Evolutionary conservation across 1,140 invertebrate species (phyloP).

Genomic region (Manduca sexta): DNA sequence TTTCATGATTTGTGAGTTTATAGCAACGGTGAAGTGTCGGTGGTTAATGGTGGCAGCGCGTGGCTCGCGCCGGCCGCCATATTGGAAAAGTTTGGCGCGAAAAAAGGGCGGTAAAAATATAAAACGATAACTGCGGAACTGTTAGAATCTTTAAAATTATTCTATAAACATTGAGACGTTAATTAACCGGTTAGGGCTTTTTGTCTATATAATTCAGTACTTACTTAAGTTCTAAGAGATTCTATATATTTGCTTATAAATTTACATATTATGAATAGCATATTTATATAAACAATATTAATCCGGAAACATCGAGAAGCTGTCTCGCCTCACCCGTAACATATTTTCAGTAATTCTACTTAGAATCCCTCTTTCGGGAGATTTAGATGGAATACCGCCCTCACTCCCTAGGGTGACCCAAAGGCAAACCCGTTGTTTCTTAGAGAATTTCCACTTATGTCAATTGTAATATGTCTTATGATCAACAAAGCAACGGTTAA

Average conservation of each 20-base stretch:
- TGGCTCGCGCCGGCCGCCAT: conserved; percentile 62
- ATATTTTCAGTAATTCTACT: conserved; percentile 53
- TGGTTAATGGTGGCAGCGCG: conserved; percentile 70
- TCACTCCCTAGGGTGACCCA: conserved; percentile 50
- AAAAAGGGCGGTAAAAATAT: conserved; percentile 49
- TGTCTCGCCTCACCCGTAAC: conserved; percentile 21
- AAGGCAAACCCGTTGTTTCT: conserved; percentile 59
- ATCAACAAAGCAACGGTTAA: background rate
- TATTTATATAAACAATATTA: background rate
- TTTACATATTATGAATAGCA: no score
- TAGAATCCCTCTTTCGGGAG: conserved; percentile 48
- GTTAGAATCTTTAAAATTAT: conserved; percentile 11
- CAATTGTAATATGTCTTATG: background rate
- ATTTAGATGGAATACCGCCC: conserved; percentile 49
- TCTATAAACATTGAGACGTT: conserved; percentile 1
- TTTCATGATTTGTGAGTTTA: conserved; percentile 74
- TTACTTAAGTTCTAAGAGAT: background rate
- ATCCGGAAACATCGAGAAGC: conserved; percentile 1
- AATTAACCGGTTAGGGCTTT: no score
- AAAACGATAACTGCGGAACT: conserved; percentile 23
- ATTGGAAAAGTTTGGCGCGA: conserved; percentile 71
- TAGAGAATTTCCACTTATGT: conserved; percentile 26
- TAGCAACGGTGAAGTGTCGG: conserved; percentile 71
- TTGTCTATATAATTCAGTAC: background rate
- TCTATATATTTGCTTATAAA: no score